phyloP scores from a whole-genome alignment of 2,113 vertebrate genomes.

The Hemiscyllium ocellatum region DNA sequence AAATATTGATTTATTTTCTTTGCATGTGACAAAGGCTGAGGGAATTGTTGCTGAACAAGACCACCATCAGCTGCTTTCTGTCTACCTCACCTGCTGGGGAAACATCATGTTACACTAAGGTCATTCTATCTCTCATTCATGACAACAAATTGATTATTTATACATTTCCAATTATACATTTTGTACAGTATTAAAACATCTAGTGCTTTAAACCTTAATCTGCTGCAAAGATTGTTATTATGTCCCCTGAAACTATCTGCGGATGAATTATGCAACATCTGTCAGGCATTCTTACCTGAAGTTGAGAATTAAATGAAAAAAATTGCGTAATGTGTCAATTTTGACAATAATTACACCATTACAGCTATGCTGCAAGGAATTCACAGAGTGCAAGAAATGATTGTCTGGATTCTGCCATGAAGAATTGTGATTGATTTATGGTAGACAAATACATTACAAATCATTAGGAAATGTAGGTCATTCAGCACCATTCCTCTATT shows the following conservation, averaged over 20 bases:
- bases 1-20: not conserved
- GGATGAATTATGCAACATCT: not conserved
- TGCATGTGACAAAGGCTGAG: not conserved
- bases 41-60: not conserved
- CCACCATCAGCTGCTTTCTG: not conserved
- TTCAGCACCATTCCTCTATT: not conserved
- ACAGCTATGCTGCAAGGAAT: not conserved
- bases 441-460: not conserved
- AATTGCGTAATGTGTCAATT: slow-evolving; percentile 3
- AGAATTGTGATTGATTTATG: not conserved
- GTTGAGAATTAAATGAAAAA: slow-evolving; percentile 29
- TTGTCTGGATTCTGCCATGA: not conserved
- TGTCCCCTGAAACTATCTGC: not conserved
- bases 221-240: not conserved
- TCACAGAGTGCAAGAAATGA: not conserved
- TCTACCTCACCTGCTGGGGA: slow-evolving; percentile 1
- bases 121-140: not conserved
- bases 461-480: not conserved
- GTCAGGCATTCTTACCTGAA: not conserved
- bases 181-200: not conserved
- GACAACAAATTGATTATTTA: slow-evolving; percentile 27
- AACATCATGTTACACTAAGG: not conserved
- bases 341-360: slow-evolving; percentile 28
- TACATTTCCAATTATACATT: not conserved
- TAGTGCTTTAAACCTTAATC: not conserved